These are phyloP conservation scores for Chloroclystis v-ata DNA, from an alignment of 2,888 invertebrate genomes.

Conservation along the genomic window DNA sequence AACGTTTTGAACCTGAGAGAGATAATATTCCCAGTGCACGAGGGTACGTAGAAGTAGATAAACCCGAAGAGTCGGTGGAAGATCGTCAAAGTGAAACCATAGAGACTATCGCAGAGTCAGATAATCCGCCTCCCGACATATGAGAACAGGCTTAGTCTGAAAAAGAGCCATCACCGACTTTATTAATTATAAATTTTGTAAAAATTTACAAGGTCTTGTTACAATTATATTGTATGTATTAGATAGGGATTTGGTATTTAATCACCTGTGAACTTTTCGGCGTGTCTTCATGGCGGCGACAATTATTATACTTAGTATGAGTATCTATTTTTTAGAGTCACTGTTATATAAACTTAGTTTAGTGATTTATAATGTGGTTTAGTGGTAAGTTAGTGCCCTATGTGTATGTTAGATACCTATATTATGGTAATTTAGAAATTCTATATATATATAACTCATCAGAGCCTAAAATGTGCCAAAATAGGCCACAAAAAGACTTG, in stretches of 20 bases:
- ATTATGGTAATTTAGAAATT: background rate
- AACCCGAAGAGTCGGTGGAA: background rate
- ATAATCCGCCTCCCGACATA: slow-evolving; percentile 28
- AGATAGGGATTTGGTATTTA: slow-evolving; percentile 29
- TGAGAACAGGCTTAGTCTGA: slow-evolving; percentile 5
- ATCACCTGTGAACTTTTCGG: slow-evolving; percentile 48
- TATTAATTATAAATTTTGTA: slow-evolving; percentile 51
- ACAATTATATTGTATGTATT: slow-evolving; percentile 26
- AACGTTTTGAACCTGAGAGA: background rate
- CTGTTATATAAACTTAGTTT: slow-evolving; percentile 41
- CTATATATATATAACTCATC: background rate
- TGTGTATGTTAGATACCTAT: background rate
- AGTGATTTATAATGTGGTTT: slow-evolving; percentile 23
- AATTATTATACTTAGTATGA: slow-evolving; percentile 37
- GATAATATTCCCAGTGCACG: background rate
- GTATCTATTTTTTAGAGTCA: slow-evolving; percentile 53
- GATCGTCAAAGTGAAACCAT: background rate
- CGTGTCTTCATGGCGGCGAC: slow-evolving; percentile 50
- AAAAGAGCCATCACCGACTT: slow-evolving; percentile 27
- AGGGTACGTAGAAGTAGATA: background rate
- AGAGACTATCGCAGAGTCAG: slow-evolving; percentile 1
- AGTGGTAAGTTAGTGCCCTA: slow-evolving; percentile 17
- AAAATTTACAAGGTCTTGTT: slow-evolving; percentile 52
- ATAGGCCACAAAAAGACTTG: background rate
- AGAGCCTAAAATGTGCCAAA: background rate